Evolutionary conservation across 2,888 invertebrate species (phyloP), one percentile per base, ranked within the genome.

Genomic region (Acanthacorydalis orientalis): DNA sequence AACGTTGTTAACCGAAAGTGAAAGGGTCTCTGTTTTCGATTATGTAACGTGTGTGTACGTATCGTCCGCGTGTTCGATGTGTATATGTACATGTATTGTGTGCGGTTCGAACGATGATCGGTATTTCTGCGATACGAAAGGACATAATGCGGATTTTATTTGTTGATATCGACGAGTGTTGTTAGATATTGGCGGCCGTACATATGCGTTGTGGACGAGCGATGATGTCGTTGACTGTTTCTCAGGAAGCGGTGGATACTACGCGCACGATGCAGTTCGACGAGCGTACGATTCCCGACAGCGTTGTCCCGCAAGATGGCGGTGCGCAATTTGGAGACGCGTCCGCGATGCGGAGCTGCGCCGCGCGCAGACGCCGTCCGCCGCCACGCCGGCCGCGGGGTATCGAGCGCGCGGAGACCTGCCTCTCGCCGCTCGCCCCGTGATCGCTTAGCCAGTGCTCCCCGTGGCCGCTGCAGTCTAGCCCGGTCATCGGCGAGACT

Each of bases 391-490:
- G 60, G 48, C 56, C 59, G 57, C 57, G 57, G 54, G 52, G 61
- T 69, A 70, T 70, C 69, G 72, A 69, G 64, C 68, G 68, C 42
- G 43, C 43, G 32, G 32, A 64, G 60, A 60, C 60, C 16, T 34
- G 42, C 42, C 31, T 33, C 34, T 60, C 61, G 43, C 40, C 46
- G 47, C 48, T 34, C 23, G 23, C 23, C 12, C 32, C 42, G 33
- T 31, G 15, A 45, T n/a, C 38, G 33, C 44, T 31, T 11, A n/a
- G 37, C 45, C 23, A 23, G 23, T 23, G 23, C 23, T 23, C 23
- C 46, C 43, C 14, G 41, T 44, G 31, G 43, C 39, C 41, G 48
- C 49, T 57, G 67, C 68, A 60, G 50, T 65, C 49, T 49, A 46
- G 43, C 48, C 67, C 65, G 67, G 67, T 48, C 51, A 44, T 64